Conservation (phyloP, 2,888 invertebrate species). For the Desoria tigrina region DNA sequence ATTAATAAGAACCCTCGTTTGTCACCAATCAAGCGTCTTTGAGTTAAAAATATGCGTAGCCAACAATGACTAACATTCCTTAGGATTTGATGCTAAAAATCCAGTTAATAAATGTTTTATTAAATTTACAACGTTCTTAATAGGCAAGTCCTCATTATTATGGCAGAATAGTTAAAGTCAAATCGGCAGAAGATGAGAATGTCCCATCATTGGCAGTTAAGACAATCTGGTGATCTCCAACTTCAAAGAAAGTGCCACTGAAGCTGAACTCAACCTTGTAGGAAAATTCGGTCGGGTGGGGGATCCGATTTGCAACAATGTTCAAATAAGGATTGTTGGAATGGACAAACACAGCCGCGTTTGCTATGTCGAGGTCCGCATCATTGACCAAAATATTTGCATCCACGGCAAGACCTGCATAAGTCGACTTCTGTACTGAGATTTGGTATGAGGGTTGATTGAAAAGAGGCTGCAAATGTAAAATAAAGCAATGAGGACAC, state of each 20-base stretch:
- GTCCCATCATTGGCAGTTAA: slow-evolving; percentile 20
- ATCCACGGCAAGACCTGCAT: not conserved
- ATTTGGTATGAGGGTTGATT: no score
- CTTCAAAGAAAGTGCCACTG: not conserved
- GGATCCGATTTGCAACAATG: not conserved
- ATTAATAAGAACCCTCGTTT: no score
- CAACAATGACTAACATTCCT: no score
- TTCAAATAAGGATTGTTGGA: slow-evolving; percentile 12
- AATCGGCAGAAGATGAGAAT: not conserved
- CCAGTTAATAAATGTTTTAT: no score
- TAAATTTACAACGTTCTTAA: no score
- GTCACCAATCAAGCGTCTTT: no score
- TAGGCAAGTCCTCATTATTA: no score
- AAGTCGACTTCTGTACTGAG: no score
- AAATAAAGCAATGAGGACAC: not conserved
- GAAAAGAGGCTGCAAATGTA: slow-evolving; percentile 4
- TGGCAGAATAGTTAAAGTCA: not conserved
- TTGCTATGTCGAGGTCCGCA: slow-evolving; percentile 12
- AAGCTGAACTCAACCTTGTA: not conserved
- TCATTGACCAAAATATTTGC: slow-evolving; percentile 2
- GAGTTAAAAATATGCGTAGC: no score
- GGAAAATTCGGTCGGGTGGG: not conserved
- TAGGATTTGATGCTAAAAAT: no score
- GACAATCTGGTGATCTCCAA: slow-evolving; percentile 7
- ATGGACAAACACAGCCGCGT: not conserved